Base-by-base conservation (phyloP, 2,888 invertebrate species). In the Ceramica pisi region DNA sequence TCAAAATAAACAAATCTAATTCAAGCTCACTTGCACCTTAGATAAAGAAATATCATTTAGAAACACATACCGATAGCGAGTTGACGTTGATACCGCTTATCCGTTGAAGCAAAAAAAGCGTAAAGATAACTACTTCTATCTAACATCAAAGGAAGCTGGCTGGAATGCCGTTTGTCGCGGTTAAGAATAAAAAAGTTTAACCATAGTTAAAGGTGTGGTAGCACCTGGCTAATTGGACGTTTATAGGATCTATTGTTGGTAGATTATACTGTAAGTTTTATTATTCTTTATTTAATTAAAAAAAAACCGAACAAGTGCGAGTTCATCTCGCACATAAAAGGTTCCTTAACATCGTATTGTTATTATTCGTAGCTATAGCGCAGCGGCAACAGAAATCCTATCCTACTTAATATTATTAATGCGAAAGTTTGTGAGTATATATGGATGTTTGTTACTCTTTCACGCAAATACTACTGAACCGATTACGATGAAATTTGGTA, bases 11-110 rank as follows among this genome's bases (percentile, higher is more conserved):
- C 71, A 21, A 71, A 41, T 41, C 9, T 51, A 23, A 51, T 41
- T 61, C 44, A 64, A 64, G 53, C 50, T 67, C 38, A 61, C 51
- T 48, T 59, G 41, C 48, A 60, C 16, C 9, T 0, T 26, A 41
- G 61, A 62, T 81, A 81, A 64, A 68, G 35, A n/a, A 53, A 10
- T 48, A 19, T 61, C 48, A 51, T 59, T 60, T 26, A 31, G 9
- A 41, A 38, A 50, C 56, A 48, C n/a, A 48, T 9, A 8, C 26
- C 48, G 70, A 81, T 76, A 77, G 55, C 53, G 16, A 66, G 41
- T 53, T 48, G 78, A 77, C 59, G 57, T 78, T 50, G 60, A 81
- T 81, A 61, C 64, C 38, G 62, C 65, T 77, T 55, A 81, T 81
- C 78, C 82, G 50, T 10, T 16, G 61, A 19, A 26, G 60, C 38